Base-by-base conservation (phyloP, 2,113 vertebrate species). In the Amazona guildingii region DNA sequence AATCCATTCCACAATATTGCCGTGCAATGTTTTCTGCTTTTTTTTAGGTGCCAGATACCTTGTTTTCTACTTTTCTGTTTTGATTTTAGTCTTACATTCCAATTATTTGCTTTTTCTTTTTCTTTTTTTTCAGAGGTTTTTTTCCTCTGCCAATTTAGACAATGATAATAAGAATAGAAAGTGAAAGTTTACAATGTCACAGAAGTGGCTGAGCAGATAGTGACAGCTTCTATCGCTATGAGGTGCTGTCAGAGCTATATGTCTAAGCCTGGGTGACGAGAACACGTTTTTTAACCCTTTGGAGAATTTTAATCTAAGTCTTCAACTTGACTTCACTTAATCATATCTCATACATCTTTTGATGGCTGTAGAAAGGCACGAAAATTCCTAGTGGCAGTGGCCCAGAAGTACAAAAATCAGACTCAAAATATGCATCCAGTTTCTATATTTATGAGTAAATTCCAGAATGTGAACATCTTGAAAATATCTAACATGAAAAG, bases 231-330 rank as follows among this genome's bases (percentile, higher is more conserved):
- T 83, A 86, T 44, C 77, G 83, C 74, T 92, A 21, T 21, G 13
- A 57, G 41, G 27, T 69, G 66, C 92, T 96, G 96, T 97, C 96
- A 96, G 10, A n/a, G 10, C 29, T 95, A 76, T 82, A 83, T 95
- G 46, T 75, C 64, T 68, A 79, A 84, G 57, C 29, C 61, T 39
- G 46, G 15, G 3, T 93, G 85, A 96, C 12, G 13, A 93, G 84
- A 83, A 85, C 35, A 69, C 46, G 28, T 44, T 95, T 96, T 97
- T 81, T 95, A 97, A 96, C 78, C 43, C 86, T 82, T 96, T 95
- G 81, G 37, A 48, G 70, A 86, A 85, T 78, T 57, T 93, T 86
- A 88, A 66, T 77, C 48, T 51, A 59, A 76, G 68, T 76, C 77
- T 96, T 97, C 66, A 68, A 9, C 29, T 80, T 44, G n/a, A 66